phyloP scores from a whole-genome alignment of 2,113 vertebrate species.

The Equus quagga region DNA sequence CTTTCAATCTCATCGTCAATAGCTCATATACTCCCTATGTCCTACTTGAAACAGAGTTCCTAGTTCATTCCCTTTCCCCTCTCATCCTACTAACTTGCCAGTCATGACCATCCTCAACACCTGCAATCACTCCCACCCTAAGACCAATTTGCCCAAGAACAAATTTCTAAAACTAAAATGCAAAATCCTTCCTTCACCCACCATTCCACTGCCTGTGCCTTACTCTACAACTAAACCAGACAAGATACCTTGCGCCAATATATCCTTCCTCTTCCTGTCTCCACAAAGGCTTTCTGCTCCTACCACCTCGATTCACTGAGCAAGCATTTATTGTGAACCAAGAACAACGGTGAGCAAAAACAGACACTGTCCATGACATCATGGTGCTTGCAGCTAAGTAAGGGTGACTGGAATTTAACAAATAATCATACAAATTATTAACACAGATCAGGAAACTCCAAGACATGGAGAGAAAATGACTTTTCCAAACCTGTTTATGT shows the following conservation, averaged over 20 bases:
- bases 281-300: background rate
- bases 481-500: background rate
- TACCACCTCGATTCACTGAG: background rate
- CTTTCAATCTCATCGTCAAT: background rate
- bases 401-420: background rate
- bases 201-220: background rate
- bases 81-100: background rate
- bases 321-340: background rate
- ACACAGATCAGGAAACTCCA: background rate
- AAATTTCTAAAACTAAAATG: background rate
- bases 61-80: background rate
- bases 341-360: background rate
- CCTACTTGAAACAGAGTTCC: background rate
- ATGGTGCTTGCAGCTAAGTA: background rate
- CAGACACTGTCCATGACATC: background rate
- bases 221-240: background rate
- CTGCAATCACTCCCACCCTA: background rate
- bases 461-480: background rate
- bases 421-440: slow-evolving; percentile 1
- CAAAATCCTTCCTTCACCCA: background rate
- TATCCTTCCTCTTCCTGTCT: background rate
- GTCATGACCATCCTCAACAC: background rate
- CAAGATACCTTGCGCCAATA: background rate
- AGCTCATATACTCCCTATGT: background rate
- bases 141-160: background rate